Base-by-base conservation (phyloP, 1,140 invertebrate genomes). In the Adoxophyes honmai region DNA sequence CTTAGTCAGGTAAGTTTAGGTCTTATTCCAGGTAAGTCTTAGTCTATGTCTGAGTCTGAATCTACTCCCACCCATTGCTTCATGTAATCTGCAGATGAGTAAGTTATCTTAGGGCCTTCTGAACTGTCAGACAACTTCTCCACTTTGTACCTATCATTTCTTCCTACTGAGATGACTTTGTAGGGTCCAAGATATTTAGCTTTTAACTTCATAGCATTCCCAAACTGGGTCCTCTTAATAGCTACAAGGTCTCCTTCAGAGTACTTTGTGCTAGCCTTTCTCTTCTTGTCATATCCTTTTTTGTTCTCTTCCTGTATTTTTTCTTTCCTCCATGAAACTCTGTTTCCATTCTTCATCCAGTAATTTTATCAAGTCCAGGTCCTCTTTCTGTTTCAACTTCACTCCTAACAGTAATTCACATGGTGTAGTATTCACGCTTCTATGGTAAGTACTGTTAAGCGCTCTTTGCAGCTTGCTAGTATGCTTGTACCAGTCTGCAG, bases 401-500 rank as follows among this genome's bases (percentile, higher is more conserved):
- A 11, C 21, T 37, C 59, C 54, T 14, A 36, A 1, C 14, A 61
- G n/a, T 5, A 62, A 10, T 21, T 57, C 37, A 54, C 11, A 62
- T 16, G 55, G 60, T 9, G 33, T 54, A 5, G 15, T 52, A 2
- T 52, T 35, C 3, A 57, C 37, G 28, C 55, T 57, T 57, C 60
- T 53, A 14, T 57, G 55, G 13, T 39, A 57, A 2, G 60, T 57
- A 18, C 60, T 55, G 16, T 62, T 62, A 9, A 62, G 2, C 1
- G 11, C 4, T 11, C 33, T 35, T 33, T 62, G 60, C 11, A 62
- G 21, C 11, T 13, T 18, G 9, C 38, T 33, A 2, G 54, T 28
- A 55, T 62, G 52, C 16, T 33, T 54, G 14, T 66, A 66, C 57
- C 64, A 66, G 15, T 34, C 2, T 9, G 11, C n/a, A 34, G 34